Evolutionary conservation across 30 jellyfish, hydroid and myxozoan species (phyloP), one percentile per base, ranked within the genome.

Genomic region (Cassiopea xamachana): DNA sequence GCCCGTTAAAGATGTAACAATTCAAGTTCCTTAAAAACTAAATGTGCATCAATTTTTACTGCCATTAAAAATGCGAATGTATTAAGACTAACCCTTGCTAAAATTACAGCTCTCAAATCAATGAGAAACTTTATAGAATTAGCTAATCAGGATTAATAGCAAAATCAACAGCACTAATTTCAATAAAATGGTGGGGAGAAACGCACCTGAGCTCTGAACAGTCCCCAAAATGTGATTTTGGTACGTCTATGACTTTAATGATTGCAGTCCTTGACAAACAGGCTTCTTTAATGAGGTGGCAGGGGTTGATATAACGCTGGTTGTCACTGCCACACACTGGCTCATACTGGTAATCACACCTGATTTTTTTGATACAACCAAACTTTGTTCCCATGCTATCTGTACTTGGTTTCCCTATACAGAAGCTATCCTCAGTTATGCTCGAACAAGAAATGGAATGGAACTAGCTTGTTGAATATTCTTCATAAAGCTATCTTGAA

Each of bases 291-390:
- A 2, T 62, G 73, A 89, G 2, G 7, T 89, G 79, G 58, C 96
- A 80, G 19, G 83, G 86, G 76, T 89, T 80, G 84, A 27, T 72
- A 80, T 87, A 87, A 13, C 91, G 81, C 68, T 87, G 73, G 7
- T 50, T 59, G 77, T 87, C 94, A 46, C 95, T 91, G 70, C 97
- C 97, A 78, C 97, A 91, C 1, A 91, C 97, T 6, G 95, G 92
- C 84, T 81, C 72, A n/a, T 79, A 79, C 3, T 71, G 96, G 69
- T 81, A 91, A 51, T 59, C 68, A 79, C 97, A 91, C 62, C 51
- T 78, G 87, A 78, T 78, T 55, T 61, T 50, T 7, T 71, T 5
- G 74, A 78, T 48, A 75, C 87, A 78, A 1, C 87, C 87, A 78
- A 9, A 55, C 16, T 50, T 48, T n/a, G 46, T 45, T 9, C 87